phyloP scores from a whole-genome alignment of 2,113 vertebrate genomes.

The Apus apus region DNA sequence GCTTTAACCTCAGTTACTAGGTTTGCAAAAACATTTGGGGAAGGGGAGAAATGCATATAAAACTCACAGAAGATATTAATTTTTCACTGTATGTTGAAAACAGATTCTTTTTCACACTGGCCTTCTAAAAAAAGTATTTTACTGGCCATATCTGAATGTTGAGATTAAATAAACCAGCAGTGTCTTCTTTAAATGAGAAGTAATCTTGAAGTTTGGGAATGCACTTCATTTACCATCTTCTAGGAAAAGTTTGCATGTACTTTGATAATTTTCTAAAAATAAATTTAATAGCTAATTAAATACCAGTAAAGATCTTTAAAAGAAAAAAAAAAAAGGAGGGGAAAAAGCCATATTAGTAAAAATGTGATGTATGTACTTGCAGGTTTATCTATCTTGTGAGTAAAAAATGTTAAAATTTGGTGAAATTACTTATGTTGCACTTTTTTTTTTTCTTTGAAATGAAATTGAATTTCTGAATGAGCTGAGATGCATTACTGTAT shows the following conservation, averaged over 20 bases:
- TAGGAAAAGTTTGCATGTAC: slow-evolving; percentile 54
- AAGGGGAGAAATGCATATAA: not conserved
- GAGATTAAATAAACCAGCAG: slow-evolving; percentile 54
- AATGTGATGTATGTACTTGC: slow-evolving; percentile 68
- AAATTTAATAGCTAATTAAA: slow-evolving; percentile 66
- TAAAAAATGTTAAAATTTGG: slow-evolving; percentile 62
- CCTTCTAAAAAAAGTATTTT: not conserved
- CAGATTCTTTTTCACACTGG: not conserved
- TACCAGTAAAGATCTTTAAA: slow-evolving; percentile 55
- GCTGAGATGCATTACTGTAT: slow-evolving; percentile 38
- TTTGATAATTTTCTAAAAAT: slow-evolving; percentile 65
- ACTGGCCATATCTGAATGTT: not conserved
- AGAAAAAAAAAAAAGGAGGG: slow-evolving; percentile 36
- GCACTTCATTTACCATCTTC: slow-evolving; percentile 29
- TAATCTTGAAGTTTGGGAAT: slow-evolving; percentile 19
- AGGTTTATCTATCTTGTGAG: slow-evolving; percentile 61
- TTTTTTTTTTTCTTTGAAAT: slow-evolving; percentile 45
- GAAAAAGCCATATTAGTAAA: slow-evolving; percentile 82
- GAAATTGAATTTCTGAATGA: slow-evolving; percentile 39
- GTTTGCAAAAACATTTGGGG: not conserved
- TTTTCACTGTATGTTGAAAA: not conserved
- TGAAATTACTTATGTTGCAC: slow-evolving; percentile 36
- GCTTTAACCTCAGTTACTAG: not conserved
- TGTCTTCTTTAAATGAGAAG: slow-evolving; percentile 34
- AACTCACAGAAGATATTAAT: not conserved